Conservation (phyloP, 2,888 invertebrate species). For the Lepidocyrtoides sp. region DNA sequence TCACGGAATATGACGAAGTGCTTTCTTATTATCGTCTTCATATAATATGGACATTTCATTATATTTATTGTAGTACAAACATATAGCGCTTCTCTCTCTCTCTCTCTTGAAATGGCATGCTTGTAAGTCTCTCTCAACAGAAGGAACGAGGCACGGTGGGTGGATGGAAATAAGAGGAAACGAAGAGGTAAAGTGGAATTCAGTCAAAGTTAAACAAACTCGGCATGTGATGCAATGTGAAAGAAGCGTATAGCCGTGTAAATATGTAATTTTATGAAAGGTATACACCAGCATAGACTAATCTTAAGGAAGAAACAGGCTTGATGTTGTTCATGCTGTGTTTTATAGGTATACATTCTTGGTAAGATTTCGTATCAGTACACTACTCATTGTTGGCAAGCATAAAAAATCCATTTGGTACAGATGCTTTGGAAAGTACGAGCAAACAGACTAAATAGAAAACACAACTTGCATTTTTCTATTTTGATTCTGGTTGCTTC, state of each 20-base stretch:
- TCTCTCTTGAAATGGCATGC: background rate
- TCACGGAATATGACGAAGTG: constrained; percentile 55
- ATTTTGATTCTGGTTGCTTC: background rate
- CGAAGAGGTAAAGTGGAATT: constrained; percentile 57
- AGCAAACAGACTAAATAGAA: background rate
- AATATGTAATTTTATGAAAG: constrained; percentile 2
- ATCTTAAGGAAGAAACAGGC: background rate
- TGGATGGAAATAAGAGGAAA: constrained; percentile 36
- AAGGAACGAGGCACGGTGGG: background rate
- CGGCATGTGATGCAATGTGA: constrained; percentile 20
- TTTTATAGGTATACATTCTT: background rate
- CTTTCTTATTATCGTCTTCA: background rate
- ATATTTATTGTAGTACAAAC: background rate
- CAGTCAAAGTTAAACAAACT: constrained; percentile 60
- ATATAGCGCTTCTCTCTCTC: too few relatives aligned
- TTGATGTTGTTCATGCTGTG: background rate
- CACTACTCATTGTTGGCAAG: constrained; percentile 50
- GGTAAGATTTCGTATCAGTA: background rate
- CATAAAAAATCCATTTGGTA: constrained; percentile 78
- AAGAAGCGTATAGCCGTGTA: background rate
- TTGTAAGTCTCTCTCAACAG: background rate
- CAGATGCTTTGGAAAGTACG: constrained; percentile 63
- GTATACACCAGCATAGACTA: background rate
- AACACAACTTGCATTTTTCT: background rate
- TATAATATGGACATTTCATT: constrained; percentile 31